Evolutionary conservation across 2,888 invertebrate genomes (phyloP), one percentile per base, ranked within the genome.

Genomic region (Troilus luridus): DNA sequence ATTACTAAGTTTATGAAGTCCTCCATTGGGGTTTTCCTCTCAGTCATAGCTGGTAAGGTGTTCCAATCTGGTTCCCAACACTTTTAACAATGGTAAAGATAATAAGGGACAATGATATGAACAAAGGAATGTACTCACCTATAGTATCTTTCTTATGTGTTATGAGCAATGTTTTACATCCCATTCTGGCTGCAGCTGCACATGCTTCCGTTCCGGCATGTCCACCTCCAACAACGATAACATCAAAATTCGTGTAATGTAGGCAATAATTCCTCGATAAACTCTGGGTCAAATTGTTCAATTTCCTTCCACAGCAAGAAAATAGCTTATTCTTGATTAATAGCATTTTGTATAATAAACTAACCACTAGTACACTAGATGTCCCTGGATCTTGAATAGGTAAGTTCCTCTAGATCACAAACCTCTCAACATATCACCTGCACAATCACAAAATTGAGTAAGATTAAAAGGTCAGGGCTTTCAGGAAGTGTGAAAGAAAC

Each of bases 171-270:
- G 98, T 98, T 92, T 95, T 95, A 0, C 96, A 96, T 14, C 98
- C 97, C 96, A 97, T 97, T 93, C 98, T 95, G 0, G 97, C 96
- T 2, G 98, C 96, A 9, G 98, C 98, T 81, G 97, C 95, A 93
- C 97, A 97, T 3, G 98, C 98, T 94, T 98, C 98, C 11, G 97
- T 96, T 21, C 98, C 98, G 14, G 98, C 98, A 95, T 98, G 98
- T 0, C 98, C 98, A 10, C 98, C 98, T 21, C 98, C 98, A 93
- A 98, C 96, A 88, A 98, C 96, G 93, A 98, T 95, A 0, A 98
- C 98, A 95, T 98, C 97, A 90, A 92, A 92, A 21, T 91, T 58
- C 19, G 92, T 92, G 59, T 92, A 92, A 12, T 92, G 92, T n/a
- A 92, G 88, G 88, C 62, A 88, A 67, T 67, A 90, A 62, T 81